Base-by-base conservation (phyloP, 1,140 invertebrate genomes). In the Atopsyche davidsoni region DNA sequence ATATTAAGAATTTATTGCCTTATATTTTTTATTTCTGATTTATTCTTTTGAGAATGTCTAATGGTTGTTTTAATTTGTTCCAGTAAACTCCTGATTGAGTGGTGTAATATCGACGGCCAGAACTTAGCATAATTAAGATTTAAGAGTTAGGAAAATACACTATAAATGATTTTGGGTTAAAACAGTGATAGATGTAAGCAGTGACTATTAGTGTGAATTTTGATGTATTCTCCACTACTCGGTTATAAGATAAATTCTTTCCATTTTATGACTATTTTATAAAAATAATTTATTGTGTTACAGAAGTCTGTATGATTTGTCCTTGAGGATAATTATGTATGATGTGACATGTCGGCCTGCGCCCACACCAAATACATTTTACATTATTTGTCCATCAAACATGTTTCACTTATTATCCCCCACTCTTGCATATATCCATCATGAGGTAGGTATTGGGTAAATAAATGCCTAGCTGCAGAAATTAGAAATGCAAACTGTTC, bases 191-290 rank as follows among this genome's bases (percentile, higher is more conserved):
- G 56, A 46, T 44, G 32, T 54, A 58, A 58, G 47, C 56, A 36
- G 51, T 58, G 56, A 58, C 48, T 53, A 44, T 58, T 58, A 58
- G 56, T 58, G 56, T 58, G 56, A 58, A 58, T 42, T 58, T 51
- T 25, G 49, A 58, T 58, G 56, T 58, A 54, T n/a, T 58, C 51
- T 51, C 48, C 49, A 54, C 41, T 47, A 50, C 45, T 49, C 19
- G 22, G 31, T 34, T 57, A 32, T 57, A 57, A 53, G 56, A 51
- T 51, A 23, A 51, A 44, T 54, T 43, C 48, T 58, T 51, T 58
- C 56, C 55, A 45, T 42, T 51, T 51, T 46, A 57, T 50, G 38
- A 39, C 34, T 50, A 41, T 57, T 57, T 57, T 58, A 43, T 50
- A 51, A 54, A 23, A 44, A 50, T 58, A 58, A 58, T 54, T 58